Evolutionary conservation across 2,113 vertebrate species (phyloP).

Genomic region (Kryptolebias marmoratus): DNA sequence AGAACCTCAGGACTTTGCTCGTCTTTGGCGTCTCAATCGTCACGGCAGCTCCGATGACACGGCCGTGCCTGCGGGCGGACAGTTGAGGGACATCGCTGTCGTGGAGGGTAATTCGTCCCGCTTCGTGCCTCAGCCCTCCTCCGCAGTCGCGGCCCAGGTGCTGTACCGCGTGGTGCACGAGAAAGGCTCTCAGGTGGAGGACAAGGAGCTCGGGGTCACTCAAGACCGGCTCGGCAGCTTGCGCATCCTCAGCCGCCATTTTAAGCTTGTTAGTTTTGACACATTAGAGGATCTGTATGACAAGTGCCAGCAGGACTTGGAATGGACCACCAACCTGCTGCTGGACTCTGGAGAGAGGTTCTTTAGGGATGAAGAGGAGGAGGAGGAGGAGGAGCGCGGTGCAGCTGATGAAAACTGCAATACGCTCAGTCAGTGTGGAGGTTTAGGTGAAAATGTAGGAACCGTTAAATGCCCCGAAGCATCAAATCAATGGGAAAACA

Average conservation of each 20-base stretch:
- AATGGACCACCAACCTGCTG: conserved; percentile 93
- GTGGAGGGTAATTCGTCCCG: conserved; percentile 79
- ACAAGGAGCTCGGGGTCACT: conserved; percentile 83
- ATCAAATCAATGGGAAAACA: conserved; percentile 4
- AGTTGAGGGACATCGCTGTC: conserved; percentile 71
- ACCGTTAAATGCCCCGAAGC: background rate
- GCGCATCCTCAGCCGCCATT: conserved; percentile 87
- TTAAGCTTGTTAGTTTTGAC: conserved; percentile 89
- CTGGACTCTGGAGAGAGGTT: conserved; percentile 93
- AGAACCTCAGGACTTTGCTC: conserved; percentile 89
- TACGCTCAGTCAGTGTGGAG: conserved; percentile 1
- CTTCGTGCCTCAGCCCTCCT: conserved; percentile 80
- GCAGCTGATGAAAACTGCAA: background rate
- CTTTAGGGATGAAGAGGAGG: conserved; percentile 76
- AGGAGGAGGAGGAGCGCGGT: conserved; percentile 5
- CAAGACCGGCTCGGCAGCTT: conserved; percentile 83
- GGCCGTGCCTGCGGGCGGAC: background rate
- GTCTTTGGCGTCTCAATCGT: conserved; percentile 89
- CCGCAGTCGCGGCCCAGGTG: conserved; percentile 69
- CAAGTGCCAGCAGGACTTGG: conserved; percentile 93
- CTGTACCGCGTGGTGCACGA: conserved; percentile 88
- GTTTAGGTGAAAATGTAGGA: conserved; percentile 13
- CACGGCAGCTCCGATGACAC: conserved; percentile 63
- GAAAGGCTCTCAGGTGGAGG: conserved; percentile 92
- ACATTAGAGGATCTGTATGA: conserved; percentile 94